phyloP scores from a whole-genome alignment of 2,113 vertebrate species.

The Esox niger region DNA sequence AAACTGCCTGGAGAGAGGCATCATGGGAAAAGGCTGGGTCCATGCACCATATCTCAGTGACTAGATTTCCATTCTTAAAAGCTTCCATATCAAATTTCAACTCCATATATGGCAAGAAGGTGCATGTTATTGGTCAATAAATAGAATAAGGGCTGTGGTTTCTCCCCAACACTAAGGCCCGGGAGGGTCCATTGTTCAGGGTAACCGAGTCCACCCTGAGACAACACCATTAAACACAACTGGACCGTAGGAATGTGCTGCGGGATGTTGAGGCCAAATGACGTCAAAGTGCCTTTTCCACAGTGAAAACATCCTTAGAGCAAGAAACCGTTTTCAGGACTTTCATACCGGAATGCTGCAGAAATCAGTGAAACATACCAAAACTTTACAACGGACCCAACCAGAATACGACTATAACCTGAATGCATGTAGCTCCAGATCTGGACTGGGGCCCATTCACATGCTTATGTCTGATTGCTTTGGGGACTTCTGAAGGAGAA shows the following conservation, averaged over 20 bases:
- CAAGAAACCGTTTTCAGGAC: neutral
- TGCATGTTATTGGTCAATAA: conserved; percentile 17
- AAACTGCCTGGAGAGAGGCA: neutral
- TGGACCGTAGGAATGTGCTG: conserved; percentile 11
- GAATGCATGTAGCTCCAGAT: too few species aligned
- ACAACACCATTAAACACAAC: conserved; percentile 44
- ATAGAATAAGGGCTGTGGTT: conserved; percentile 45
- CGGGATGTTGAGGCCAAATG: neutral
- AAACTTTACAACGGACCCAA: too few species aligned
- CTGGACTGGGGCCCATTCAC: too few species aligned
- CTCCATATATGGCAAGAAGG: conserved; percentile 10
- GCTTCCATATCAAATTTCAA: conserved; percentile 41
- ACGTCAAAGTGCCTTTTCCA: neutral
- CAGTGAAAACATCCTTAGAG: neutral
- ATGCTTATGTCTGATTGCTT: too few species aligned
- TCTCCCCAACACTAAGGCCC: conserved; percentile 6
- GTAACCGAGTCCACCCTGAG: conserved; percentile 42
- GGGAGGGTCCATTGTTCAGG: conserved; percentile 42
- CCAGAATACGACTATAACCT: too few species aligned
- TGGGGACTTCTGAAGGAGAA: too few species aligned
- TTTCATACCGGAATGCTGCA: neutral
- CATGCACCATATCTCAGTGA: conserved; percentile 8
- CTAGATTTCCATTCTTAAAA: conserved; percentile 26
- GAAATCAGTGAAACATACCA: neutral
- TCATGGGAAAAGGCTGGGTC: conserved; percentile 11